Base-by-base conservation (phyloP, 2,888 invertebrate genomes). In the Synergus laeviventris region DNA sequence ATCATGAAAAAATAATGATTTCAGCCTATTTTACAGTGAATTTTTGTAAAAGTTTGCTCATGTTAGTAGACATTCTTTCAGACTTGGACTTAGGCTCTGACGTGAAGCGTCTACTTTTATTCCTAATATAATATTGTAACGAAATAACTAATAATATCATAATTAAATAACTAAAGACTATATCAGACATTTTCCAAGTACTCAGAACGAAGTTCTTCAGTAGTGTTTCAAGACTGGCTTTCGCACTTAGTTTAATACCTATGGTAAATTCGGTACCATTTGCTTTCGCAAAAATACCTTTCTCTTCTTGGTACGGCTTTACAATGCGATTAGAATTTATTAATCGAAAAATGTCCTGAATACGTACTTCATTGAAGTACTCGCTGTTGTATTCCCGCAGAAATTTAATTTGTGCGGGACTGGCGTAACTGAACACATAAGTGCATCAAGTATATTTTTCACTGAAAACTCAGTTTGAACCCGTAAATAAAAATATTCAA, bases 161-260 rank as follows among this genome's bases (percentile, higher is more conserved):
- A 42, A 49, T 70, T 54, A 70, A 49, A 70, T 70, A 49, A 70
- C 70, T 70, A 70, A n/a, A 36, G 70, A 70, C 70, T 70, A 70
- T 49, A 45, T 70, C 70, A 49, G 70, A 70, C 70, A 49, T 70
- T 70, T 45, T 49, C 31, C 70, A 24, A 45, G 70, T 70, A 70
- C n/a, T 49, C 31, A 70, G 31, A 70, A 45, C 31, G 24, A 45
- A 45, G 16, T 24, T 45, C 45, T 66, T 66, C 42, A 45, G 38
- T 62, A 38, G 38, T 38, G 38, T 38, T 64, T 39, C 8, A 64
- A 64, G 39, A 64, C 18, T 64, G 64, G 64, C 39, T 39, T 21
- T 21, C 8, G 39, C 64, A 64, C n/a, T 18, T 62, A 18, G 64
- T 42, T 64, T 21, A 64, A 21, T 64, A 64, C 14, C 64, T 70